Evolutionary conservation across 2,888 invertebrate species (phyloP).

Genomic region (Lamproptera curius): DNA sequence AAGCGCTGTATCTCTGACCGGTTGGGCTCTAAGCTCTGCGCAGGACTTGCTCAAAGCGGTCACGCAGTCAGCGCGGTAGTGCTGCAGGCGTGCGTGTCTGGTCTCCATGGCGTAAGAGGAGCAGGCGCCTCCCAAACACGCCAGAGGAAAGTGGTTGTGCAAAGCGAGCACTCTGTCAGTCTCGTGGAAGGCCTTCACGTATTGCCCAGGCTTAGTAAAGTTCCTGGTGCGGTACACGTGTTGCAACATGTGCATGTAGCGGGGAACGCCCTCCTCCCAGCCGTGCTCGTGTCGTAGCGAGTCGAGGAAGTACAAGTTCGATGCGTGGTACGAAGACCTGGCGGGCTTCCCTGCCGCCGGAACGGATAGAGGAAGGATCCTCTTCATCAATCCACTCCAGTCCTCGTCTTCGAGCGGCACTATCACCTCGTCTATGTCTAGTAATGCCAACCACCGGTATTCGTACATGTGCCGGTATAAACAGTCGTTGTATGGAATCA

Average conservation of each 20-base stretch:
- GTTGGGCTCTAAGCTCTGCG: slow-evolving; percentile 88
- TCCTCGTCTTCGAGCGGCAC: slow-evolving; percentile 87
- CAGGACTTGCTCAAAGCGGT: slow-evolving; percentile 91
- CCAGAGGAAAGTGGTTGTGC: slow-evolving; percentile 95
- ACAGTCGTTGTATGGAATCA: slow-evolving; percentile 98
- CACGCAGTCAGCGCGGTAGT: slow-evolving; percentile 96
- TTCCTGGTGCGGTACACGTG: slow-evolving; percentile 94
- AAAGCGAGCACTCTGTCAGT: slow-evolving; percentile 92
- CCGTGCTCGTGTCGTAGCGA: slow-evolving; percentile 89
- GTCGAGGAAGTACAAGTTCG: slow-evolving; percentile 96
- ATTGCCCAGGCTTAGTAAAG: slow-evolving; percentile 95
- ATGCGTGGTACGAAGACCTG: slow-evolving; percentile 90
- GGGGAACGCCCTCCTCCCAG: slow-evolving; percentile 87
- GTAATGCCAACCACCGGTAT: slow-evolving; percentile 92
- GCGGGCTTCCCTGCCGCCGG: slow-evolving; percentile 68
- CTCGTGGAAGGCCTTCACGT: slow-evolving; percentile 96
- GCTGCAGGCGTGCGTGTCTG: slow-evolving; percentile 91
- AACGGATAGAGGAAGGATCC: slow-evolving; percentile 81
- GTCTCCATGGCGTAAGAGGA: slow-evolving; percentile 91
- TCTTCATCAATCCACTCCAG: slow-evolving; percentile 89
- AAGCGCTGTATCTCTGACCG: slow-evolving; percentile 90
- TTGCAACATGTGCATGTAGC: slow-evolving; percentile 95
- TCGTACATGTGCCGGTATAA: slow-evolving; percentile 94
- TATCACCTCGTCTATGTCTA: slow-evolving; percentile 97
- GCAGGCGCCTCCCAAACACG: slow-evolving; percentile 90